Base-by-base conservation (phyloP, 2,888 invertebrate genomes). In the Ectropis crepuscularia region DNA sequence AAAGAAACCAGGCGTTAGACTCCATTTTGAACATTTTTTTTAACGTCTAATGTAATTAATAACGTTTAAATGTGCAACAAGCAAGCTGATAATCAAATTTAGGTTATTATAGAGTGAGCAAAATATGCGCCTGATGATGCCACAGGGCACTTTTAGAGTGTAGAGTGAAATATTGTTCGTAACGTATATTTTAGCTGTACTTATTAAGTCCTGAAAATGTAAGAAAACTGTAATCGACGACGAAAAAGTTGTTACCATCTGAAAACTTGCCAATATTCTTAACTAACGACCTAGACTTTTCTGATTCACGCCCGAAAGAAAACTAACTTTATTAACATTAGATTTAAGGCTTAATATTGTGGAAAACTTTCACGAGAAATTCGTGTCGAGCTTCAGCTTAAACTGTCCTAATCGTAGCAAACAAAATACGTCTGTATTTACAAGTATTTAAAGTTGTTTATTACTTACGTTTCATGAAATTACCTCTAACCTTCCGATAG, bases 401-500 rank as follows among this genome's bases (percentile, higher is more conserved):
- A 61, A 66, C 50, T 45, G 53, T 54, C 39, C 11, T 48, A 53
- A 28, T 53, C 43, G n/a, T 12, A n/a, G 0, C 0, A 53, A 37
- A 16, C 46, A 12, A 71, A 51, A 64, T 65, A 58, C 41, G 62
- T 46, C 69, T 59, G 49, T 69, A 60, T 54, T 42, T 5, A 9
- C 8, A 42, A 62, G 50, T 50, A 7, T 8, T 63, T 69, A 69
- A 63, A 50, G 51, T 53, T 65, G 53, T 50, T 67, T 63, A 47
- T 53, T 65, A 49, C 47, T 67, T 63, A 59, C 45, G 49, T 61
- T 67, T 55, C 61, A 9, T 39, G 37, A 62, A 67, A 42, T 65
- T 62, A 54, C 64, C 54, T 57, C 45, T 83, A 85, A 87, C 89
- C 89, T 90, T 88, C 89, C 79, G 75, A 74, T 49, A 53, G 76